Conservation (phyloP, 2,888 invertebrate species). For the Micoletzkya japonica region DNA sequence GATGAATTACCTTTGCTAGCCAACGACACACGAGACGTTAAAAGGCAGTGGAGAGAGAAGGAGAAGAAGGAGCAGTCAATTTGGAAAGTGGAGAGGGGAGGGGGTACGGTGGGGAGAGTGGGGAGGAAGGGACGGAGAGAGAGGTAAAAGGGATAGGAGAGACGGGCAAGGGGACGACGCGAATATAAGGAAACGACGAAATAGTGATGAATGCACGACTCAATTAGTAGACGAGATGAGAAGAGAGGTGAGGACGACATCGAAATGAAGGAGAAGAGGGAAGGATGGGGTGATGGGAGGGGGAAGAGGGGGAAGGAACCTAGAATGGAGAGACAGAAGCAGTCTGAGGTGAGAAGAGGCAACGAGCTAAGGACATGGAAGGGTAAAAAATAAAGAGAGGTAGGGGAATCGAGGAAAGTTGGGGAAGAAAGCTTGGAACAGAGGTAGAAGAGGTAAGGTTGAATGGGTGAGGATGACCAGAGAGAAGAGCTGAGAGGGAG, state of each 20-base stretch:
- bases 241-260: no score
- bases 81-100: constrained; percentile 14
- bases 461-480: not conserved
- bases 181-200: no score
- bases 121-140: constrained; percentile 13
- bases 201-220: no score
- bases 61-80: constrained; percentile 8
- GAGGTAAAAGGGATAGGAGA: not conserved
- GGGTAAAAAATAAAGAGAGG: not conserved
- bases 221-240: no score
- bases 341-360: not conserved
- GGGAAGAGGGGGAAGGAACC: no score
- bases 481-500: not conserved
- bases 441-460: not conserved
- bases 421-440: not conserved
- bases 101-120: constrained; percentile 14
- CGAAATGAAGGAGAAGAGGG: no score
- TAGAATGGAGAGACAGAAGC: not conserved
- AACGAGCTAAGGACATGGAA: not conserved
- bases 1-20: no score
- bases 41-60: not conserved
- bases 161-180: no score
- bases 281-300: no score
- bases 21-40: no score
- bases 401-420: not conserved